These are phyloP conservation scores for Acestrorhynchus altus DNA, from an alignment of 2,797 vertebrate genomes.

Conservation along the genomic window DNA sequence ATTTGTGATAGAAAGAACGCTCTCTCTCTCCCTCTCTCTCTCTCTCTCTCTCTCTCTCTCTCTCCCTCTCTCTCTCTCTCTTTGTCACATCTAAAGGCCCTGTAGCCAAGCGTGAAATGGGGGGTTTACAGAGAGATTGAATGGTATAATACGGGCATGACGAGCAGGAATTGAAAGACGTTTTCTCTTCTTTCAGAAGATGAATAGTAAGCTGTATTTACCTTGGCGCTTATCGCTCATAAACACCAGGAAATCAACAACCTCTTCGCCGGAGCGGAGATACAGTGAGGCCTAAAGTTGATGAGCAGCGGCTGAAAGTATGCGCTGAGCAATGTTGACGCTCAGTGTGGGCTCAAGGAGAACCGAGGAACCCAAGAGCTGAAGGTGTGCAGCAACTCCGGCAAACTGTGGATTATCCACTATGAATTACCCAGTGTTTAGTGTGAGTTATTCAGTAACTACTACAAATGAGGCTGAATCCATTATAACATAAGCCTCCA, in stretches of 20 bases:
- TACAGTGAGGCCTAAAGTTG: no score
- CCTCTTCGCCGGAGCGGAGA: not conserved
- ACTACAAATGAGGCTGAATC: no score
- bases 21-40: constrained; percentile 6
- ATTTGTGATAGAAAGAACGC: constrained; percentile 31
- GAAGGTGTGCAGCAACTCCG: no score
- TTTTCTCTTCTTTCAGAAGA: constrained; percentile 60
- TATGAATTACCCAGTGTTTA: no score
- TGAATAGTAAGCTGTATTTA: constrained; percentile 4
- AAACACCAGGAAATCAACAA: not conserved
- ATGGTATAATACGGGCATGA: constrained; percentile 71
- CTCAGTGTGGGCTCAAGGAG: no score
- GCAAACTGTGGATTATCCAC: no score
- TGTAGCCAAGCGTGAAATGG: constrained; percentile 78
- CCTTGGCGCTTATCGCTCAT: not conserved
- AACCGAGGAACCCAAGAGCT: no score
- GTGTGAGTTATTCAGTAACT: no score
- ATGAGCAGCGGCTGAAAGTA: not conserved
- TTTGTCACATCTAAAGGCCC: constrained; percentile 72
- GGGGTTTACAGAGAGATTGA: constrained; percentile 64
- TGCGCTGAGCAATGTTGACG: not conserved
- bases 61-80: constrained; percentile 5
- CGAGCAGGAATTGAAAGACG: constrained; percentile 69
- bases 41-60: constrained; percentile 35
- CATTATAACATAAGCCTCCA: no score